Evolutionary conservation across 2,113 vertebrate species (phyloP), one percentile per base, ranked within the genome.

Genomic region (Prunella himalayana): DNA sequence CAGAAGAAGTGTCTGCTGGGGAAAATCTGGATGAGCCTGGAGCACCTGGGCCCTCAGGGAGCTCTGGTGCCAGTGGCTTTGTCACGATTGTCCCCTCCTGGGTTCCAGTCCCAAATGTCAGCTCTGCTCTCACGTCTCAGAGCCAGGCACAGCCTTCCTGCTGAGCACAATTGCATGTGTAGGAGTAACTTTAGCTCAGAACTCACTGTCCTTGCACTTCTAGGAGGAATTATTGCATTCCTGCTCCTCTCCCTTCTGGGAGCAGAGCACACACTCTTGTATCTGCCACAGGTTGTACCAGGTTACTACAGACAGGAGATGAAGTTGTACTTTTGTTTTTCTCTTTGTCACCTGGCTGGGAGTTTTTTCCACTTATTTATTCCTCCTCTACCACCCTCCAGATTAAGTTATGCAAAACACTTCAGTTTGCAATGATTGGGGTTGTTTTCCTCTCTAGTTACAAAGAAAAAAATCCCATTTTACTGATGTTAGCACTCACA

Each of bases 81-180:
- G 51, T 44, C 72, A 16, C 5, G 1, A 42, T 30, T n/a, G 11
- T n/a, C 60, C 6, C 6, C 60, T 22, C 21, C 47, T 21, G 35
- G 30, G 24, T 27, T 20, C 31, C 9, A 17, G 39, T 39, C 42
- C 72, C 68, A 42, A 30, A 17, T 0, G 9, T 27, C 31, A 4
- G 3, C 23, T 61, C 64, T 6, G 15, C 76, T 42, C 42, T 51
- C 37, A 6, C 1, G 4, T 15, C 72, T 22, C 44, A 14, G 23
- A 15, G 33, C 44, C 14, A 50, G 35, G 47, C 21, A 10, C 54
- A n/a, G 47, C 37, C 0, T 3, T 82, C 37, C 82, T 23, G 27
- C 42, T 1, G 4, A 82, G 44, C 27, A 12, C 30, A 13, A 14
- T 7, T 18, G 6, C 27, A 0, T 9, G n/a, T n/a, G 82, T 15